These are phyloP conservation scores for Gymnobelideus leadbeateri DNA, from an alignment of 2,113 vertebrate species.

Conservation along the genomic window DNA sequence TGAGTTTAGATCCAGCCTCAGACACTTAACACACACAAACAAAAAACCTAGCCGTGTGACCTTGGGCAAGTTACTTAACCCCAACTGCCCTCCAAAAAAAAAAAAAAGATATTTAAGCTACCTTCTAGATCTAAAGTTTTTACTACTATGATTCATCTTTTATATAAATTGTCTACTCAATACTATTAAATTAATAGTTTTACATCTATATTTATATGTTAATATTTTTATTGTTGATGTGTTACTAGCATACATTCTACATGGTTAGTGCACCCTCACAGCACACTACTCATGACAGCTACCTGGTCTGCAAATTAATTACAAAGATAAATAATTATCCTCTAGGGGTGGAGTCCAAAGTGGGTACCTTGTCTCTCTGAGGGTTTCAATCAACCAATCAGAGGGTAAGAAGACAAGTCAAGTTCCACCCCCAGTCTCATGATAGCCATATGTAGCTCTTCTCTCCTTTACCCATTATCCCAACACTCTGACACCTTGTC, in stretches of 20 bases:
- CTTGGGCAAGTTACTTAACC: too few species aligned
- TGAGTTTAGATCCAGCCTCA: too few species aligned
- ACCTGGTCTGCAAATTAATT: constrained; percentile 51
- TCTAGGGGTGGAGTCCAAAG: constrained; percentile 11
- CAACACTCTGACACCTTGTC: too few species aligned
- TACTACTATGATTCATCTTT: background rate
- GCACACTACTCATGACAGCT: constrained; percentile 32
- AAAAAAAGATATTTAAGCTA: constrained; percentile 17
- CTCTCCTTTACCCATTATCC: background rate
- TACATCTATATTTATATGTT: background rate
- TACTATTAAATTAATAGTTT: background rate
- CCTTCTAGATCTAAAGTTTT: background rate
- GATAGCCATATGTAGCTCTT: background rate
- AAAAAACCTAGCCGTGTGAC: too few species aligned
- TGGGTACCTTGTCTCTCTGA: background rate
- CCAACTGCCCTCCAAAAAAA: too few species aligned
- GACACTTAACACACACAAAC: too few species aligned
- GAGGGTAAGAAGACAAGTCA: background rate
- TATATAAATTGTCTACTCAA: constrained; percentile 33
- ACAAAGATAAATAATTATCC: background rate
- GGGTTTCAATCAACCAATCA: background rate
- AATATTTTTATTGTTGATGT: background rate
- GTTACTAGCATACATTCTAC: background rate
- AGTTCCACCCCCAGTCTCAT: background rate
- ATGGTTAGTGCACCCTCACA: background rate